These are phyloP conservation scores for Anoura caudifer DNA, from an alignment of 2,113 vertebrate genomes.

Conservation along the genomic window DNA sequence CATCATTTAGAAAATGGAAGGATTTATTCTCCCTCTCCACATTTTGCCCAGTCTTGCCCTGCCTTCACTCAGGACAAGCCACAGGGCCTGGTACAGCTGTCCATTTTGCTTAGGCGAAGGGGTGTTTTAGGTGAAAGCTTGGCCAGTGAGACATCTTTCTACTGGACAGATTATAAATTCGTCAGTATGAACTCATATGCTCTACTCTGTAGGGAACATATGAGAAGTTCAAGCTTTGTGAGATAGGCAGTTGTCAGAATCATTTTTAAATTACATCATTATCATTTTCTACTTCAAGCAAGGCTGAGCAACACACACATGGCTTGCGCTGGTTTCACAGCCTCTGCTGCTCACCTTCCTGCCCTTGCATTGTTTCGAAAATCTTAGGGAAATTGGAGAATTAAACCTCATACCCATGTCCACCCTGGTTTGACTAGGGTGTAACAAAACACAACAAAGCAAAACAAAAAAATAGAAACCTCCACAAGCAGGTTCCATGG, in stretches of 20 bases:
- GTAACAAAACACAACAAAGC: background rate
- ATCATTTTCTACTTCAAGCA: background rate
- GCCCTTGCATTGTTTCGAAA: background rate
- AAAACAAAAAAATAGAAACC: background rate
- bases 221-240: background rate
- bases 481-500: background rate
- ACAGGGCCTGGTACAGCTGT: rapidly evolving
- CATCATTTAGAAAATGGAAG: background rate
- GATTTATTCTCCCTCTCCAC: background rate
- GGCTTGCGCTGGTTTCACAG: background rate
- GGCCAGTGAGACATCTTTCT: background rate
- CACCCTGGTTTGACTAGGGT: background rate
- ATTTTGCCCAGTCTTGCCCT: background rate
- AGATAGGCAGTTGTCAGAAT: background rate
- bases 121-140: background rate
- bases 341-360: background rate
- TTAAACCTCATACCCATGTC: rapidly evolving
- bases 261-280: background rate
- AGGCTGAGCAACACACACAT: background rate
- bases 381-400: background rate
- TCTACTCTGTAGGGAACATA: background rate
- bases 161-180: background rate
- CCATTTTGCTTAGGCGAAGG: background rate
- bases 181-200: background rate
- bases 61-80: background rate